Base-by-base conservation (phyloP, 2,113 vertebrate genomes). In the Todiramphus saurophagus region DNA sequence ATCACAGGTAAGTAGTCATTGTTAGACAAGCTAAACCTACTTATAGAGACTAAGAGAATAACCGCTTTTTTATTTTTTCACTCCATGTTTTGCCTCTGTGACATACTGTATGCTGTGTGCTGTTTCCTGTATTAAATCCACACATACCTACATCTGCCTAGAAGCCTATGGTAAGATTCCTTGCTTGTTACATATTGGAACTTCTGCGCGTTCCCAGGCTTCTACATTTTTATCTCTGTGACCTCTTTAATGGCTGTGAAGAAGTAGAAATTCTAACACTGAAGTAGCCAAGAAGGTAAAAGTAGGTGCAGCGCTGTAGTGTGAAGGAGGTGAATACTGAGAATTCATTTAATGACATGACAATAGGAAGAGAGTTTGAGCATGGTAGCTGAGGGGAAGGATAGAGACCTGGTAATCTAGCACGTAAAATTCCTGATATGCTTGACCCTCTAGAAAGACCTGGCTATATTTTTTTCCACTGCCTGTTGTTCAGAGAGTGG, bases 41-140 rank as follows among this genome's bases (percentile, higher is more conserved):
- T 90, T 83, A 67, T 14, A 10, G 3, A 93, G 93, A 75, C 74
- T 39, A 87, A 93, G 83, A 94, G 81, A 98, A 90, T 97, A 96
- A 95, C 88, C 82, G 73, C 95, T 55, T 97, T 96, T 83, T 97
- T 94, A 96, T 96, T 94, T 97, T 89, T 96, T 81, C 89, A 93
- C 94, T 97, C 84, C 86, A 66, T 95, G 94, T 95, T 95, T 98
- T 97, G 89, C 94, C 92, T 96, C 92, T 96, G 94, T 97, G 97
- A 89, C 94, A 94, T 90, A 96, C 94, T 96, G 89, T 95, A 60
- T 13, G 92, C 95, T 96, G 89, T 97, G 76, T 95, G 94, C 92
- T 92, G 93, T 91, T 93, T 95, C 94, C 87, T 96, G 89, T 97
- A 76, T 95, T 95, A 91, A 92, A 85, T 93, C 89, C 79, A 78